Conservation (phyloP, 1,140 invertebrate species). For the Yoshiicerus persimilis region DNA sequence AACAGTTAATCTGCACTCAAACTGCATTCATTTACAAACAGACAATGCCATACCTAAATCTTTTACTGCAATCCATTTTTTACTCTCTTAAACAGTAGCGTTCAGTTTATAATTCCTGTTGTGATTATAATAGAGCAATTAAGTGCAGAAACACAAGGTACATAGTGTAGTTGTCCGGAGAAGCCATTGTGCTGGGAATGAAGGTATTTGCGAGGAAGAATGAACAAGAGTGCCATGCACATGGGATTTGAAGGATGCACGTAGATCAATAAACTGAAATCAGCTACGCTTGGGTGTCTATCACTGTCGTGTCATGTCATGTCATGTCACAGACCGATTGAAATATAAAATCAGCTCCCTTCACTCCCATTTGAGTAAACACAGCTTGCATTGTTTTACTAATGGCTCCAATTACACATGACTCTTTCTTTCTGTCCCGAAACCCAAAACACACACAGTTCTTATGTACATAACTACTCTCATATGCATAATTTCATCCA, state of each 20-base stretch:
- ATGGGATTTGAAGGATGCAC: not conserved
- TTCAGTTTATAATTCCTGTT: no score
- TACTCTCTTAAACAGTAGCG: no score
- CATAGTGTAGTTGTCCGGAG: no score
- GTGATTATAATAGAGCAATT: no score
- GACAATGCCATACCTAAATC: not conserved
- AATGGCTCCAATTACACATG: conserved; percentile 36
- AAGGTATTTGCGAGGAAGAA: no score
- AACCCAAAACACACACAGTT: not conserved
- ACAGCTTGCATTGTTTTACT: conserved; percentile 45
- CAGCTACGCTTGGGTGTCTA: not conserved
- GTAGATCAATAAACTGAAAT: not conserved
- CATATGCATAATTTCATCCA: not conserved
- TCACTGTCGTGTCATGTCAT: not conserved
- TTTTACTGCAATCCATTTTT: not conserved
- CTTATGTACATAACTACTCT: no score
- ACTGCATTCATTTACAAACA: not conserved
- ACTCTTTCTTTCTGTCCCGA: not conserved
- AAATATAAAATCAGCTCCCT: conserved; percentile 7
- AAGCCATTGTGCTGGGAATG: no score
- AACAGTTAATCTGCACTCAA: not conserved
- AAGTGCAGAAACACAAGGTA: no score
- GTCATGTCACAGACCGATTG: not conserved
- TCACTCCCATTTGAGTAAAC: conserved; percentile 36
- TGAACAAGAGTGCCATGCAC: not conserved